Conservation (phyloP, 2,113 vertebrate genomes). For the Sphaerodactylus townsendi region DNA sequence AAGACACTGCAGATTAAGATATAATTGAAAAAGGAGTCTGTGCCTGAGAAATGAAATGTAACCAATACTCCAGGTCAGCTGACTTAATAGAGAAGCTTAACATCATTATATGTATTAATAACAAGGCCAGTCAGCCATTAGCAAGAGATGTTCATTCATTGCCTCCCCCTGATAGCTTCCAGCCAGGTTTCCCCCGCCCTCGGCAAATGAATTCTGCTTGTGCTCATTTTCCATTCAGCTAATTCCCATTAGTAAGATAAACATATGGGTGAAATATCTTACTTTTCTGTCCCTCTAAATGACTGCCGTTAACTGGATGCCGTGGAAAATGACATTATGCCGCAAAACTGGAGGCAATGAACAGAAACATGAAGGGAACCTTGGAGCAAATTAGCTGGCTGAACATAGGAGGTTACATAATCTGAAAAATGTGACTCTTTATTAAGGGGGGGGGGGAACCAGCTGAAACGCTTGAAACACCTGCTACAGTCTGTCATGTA, state of each 20-base stretch:
- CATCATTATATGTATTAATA: conserved; percentile 63
- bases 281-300: conserved; percentile 41
- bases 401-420: conserved; percentile 3
- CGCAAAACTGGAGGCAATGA: conserved; percentile 10
- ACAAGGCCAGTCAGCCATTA: conserved; percentile 44
- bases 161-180: conserved; percentile 50
- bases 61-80: conserved; percentile 51
- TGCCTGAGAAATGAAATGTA: conserved; percentile 57
- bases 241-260: conserved; percentile 49
- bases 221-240: conserved; percentile 57
- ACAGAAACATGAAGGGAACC: conserved; percentile 1
- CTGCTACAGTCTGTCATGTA: background rate
- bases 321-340: conserved; percentile 10
- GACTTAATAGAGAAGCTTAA: conserved; percentile 68
- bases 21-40: conserved; percentile 64
- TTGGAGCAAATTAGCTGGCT: conserved; percentile 7
- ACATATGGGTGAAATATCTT: conserved; percentile 2
- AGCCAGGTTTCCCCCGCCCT: conserved; percentile 47
- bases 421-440: background rate
- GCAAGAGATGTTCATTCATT: conserved; percentile 49
- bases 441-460: background rate
- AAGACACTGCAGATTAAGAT: conserved; percentile 45
- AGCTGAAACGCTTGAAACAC: background rate
- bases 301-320: conserved; percentile 27
- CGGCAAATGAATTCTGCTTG: conserved; percentile 53